Conservation (phyloP, 2,113 vertebrate genomes). For the Nettapus auritus region DNA sequence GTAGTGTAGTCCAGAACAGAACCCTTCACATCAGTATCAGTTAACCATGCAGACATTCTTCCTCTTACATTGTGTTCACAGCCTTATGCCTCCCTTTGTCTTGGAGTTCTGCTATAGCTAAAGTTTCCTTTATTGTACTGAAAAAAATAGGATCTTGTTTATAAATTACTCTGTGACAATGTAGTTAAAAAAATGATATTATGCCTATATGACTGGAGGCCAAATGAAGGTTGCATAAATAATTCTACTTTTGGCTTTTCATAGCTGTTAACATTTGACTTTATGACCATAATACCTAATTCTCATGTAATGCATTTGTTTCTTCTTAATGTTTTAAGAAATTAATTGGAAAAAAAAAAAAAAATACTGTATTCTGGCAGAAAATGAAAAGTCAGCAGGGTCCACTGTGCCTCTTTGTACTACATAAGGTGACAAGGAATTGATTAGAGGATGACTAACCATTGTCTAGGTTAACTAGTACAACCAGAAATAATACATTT, state of each 20-base stretch:
- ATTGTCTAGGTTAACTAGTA: constrained; percentile 27
- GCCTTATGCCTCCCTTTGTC: neutral
- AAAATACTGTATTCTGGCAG: constrained; percentile 36
- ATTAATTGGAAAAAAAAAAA: constrained; percentile 20
- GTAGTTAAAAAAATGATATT: neutral
- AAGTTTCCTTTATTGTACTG: neutral
- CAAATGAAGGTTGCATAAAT: neutral
- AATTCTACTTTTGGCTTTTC: neutral
- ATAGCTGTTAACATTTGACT: neutral
- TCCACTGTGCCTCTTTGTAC: neutral
- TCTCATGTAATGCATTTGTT: constrained; percentile 1
- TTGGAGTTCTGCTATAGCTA: neutral
- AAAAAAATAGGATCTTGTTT: neutral
- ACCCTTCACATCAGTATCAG: neutral
- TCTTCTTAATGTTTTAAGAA: constrained; percentile 10
- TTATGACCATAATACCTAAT: neutral
- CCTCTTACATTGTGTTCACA: neutral
- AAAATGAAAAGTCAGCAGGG: constrained; percentile 45
- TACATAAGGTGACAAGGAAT: neutral
- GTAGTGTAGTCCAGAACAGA: neutral
- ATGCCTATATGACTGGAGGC: neutral
- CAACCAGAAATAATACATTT: neutral
- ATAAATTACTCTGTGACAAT: neutral
- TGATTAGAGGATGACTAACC: constrained; percentile 10
- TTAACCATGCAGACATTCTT: neutral